These are phyloP conservation scores for Ciconia boyciana DNA, from an alignment of 2,113 vertebrate genomes.

Conservation along the genomic window DNA sequence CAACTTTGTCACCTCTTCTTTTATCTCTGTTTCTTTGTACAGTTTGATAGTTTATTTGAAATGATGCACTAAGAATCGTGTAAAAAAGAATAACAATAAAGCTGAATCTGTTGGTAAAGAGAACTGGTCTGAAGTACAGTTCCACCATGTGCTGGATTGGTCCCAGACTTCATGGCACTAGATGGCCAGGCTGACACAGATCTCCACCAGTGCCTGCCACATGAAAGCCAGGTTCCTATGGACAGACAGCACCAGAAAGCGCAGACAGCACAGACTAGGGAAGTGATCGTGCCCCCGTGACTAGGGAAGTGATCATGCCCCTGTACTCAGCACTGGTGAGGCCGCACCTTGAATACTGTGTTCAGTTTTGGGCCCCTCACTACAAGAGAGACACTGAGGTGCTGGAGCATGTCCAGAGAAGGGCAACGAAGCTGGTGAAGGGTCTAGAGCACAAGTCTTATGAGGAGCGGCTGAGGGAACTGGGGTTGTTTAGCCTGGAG, in stretches of 20 bases:
- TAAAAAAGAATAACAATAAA: slow-evolving; percentile 89
- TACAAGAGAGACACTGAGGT: no score
- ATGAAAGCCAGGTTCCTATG: background rate
- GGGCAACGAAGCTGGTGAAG: no score
- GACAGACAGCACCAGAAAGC: background rate
- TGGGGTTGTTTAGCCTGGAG: no score
- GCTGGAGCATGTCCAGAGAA: no score
- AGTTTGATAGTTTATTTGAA: slow-evolving; percentile 73
- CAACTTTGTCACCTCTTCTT: slow-evolving; percentile 57
- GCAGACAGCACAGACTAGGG: no score
- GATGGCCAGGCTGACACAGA: background rate
- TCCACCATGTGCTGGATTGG: background rate
- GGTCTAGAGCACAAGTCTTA: no score
- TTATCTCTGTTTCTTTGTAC: slow-evolving; percentile 64
- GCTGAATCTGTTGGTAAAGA: slow-evolving; percentile 90
- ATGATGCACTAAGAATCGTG: slow-evolving; percentile 70
- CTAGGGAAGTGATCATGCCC: no score
- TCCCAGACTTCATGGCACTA: background rate
- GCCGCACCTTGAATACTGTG: no score
- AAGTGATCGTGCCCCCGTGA: no score
- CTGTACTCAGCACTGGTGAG: no score
- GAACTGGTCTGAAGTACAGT: slow-evolving; percentile 67
- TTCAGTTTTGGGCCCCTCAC: no score
- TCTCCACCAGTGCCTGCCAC: background rate
- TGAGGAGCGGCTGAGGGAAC: no score